Conservation (phyloP, 2,888 invertebrate genomes). For the Euplexia lucipara region DNA sequence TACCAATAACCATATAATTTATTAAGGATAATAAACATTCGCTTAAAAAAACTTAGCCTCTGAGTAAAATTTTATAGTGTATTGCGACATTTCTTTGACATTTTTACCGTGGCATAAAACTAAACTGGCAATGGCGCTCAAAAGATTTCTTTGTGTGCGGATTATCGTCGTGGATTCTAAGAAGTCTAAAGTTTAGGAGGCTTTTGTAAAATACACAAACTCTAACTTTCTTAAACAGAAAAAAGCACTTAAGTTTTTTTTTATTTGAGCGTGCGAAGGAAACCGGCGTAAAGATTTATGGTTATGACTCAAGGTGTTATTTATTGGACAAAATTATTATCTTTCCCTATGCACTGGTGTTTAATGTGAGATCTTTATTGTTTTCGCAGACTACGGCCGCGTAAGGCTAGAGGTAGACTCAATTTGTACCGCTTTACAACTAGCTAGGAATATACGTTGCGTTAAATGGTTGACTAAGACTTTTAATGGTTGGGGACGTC, state of each 20-base stretch:
- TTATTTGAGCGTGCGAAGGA: conserved; percentile 53
- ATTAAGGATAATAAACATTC: conserved; percentile 26
- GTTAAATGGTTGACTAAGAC: conserved; percentile 3
- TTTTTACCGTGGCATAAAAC: conserved; percentile 21
- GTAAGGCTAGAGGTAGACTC: conserved; percentile 10
- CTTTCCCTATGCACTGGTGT: conserved; percentile 43
- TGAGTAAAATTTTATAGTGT: conserved; percentile 6
- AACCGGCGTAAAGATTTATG: conserved; percentile 58
- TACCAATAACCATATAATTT: conserved; percentile 43
- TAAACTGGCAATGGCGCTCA: conserved; percentile 25
- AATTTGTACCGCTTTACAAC: neutral
- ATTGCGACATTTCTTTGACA: conserved; percentile 12
- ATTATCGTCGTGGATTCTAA: conserved; percentile 45
- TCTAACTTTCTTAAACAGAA: conserved; percentile 64
- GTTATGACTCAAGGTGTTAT: conserved; percentile 60
- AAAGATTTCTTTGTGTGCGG: conserved; percentile 32
- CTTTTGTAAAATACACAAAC: conserved; percentile 52
- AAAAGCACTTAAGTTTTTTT: conserved; percentile 64
- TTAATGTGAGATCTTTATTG: conserved; percentile 58
- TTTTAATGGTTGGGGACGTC: neutral
- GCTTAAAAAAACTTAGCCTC: neutral
- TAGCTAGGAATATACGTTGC: neutral
- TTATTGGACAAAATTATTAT: conserved; percentile 61
- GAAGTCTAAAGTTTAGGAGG: conserved; percentile 42
- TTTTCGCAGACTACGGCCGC: conserved; percentile 33